These are phyloP conservation scores for Limanda limanda DNA, from an alignment of 2,113 vertebrate genomes.

Conservation along the genomic window DNA sequence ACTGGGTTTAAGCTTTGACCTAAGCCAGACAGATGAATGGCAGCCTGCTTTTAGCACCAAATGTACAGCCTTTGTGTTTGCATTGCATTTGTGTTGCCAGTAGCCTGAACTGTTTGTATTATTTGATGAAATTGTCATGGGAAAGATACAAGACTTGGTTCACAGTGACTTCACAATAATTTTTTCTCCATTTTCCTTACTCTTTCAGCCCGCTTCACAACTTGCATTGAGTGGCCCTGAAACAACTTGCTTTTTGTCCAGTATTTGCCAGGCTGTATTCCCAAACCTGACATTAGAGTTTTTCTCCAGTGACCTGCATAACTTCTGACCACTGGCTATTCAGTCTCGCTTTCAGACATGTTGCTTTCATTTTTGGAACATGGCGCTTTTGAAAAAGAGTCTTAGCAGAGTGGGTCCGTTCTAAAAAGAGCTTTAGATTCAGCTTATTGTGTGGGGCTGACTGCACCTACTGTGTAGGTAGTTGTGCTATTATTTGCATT, in stretches of 20 bases:
- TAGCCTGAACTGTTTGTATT: conserved; percentile 16
- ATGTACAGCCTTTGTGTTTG: conserved; percentile 15
- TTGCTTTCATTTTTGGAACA: conserved; percentile 37
- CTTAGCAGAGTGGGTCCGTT: conserved; percentile 25
- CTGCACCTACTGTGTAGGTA: conserved; percentile 40
- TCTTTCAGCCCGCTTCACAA: neutral
- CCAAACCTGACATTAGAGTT: conserved; percentile 16
- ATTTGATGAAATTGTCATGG: conserved; percentile 28
- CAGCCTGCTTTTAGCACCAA: conserved; percentile 31
- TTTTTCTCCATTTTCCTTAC: neutral
- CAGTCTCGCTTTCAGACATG: neutral
- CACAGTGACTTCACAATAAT: neutral
- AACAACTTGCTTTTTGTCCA: conserved; percentile 9
- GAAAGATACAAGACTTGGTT: conserved; percentile 8
- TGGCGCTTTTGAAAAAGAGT: conserved; percentile 24
- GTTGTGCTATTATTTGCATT: conserved; percentile 47
- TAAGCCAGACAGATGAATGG: conserved; percentile 27
- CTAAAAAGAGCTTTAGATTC: conserved; percentile 47
- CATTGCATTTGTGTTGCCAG: neutral
- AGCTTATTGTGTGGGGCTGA: conserved; percentile 45
- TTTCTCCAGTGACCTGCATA: conserved; percentile 9
- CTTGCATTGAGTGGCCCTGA: neutral
- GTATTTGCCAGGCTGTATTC: conserved; percentile 7
- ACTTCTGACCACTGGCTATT: conserved; percentile 18
- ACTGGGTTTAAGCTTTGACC: conserved; percentile 52